Evolutionary conservation across 1,140 invertebrate genomes (phyloP), one percentile per base, ranked within the genome.

Genomic region (Drosophila teissieri): DNA sequence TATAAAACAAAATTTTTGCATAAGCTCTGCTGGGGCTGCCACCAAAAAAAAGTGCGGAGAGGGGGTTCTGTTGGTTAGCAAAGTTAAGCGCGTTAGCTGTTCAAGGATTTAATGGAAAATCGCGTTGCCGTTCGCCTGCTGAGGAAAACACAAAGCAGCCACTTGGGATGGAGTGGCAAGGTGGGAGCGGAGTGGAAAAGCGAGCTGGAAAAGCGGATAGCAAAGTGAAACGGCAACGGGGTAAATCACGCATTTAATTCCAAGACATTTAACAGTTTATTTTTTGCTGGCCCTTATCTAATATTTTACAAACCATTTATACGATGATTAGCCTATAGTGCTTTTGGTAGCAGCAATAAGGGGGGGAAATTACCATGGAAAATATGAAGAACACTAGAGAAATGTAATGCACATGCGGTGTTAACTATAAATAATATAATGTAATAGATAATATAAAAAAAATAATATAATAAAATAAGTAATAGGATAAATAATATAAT

Each of bases 1-100:
- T 88, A 88, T 89, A 89, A 89, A 89, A 89, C 85, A 89, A 89
- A 89, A 89, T 89, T 89, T 88, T 89, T 89, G 84, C 84, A 89
- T 89, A 89, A 89, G 85, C 84, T 89, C 84, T 89, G 57, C 57
- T 39, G 63, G 44, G 45, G 61, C 52, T 68, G 65, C 61, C 74
- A 60, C 42, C 46, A 58, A 36, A 42, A 46, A 62, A 72, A 57
- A 62, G 60, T 46, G 19, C 14, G 14, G n/a, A 61, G 45, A 19
- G 19, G 8, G 14, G 22, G 51, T 60, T 57, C 80, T 70, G 42
- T 75, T 73, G 83, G 83, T 80, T 85, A 74, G 72, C 61, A 77
- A 62, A 76, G 80, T 82, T 88, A 86, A 86, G 82, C 82, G 82
- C 79, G 83, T 86, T 86, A 86, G 84, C 82, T 83, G 82, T 67